Percentiles rank a stretch among this genome's conserved stretches.
These are phyloP conservation scores for Sebastes jordani DNA, from an alignment of 2,797 vertebrate species.

Conservation along the genomic window DNA sequence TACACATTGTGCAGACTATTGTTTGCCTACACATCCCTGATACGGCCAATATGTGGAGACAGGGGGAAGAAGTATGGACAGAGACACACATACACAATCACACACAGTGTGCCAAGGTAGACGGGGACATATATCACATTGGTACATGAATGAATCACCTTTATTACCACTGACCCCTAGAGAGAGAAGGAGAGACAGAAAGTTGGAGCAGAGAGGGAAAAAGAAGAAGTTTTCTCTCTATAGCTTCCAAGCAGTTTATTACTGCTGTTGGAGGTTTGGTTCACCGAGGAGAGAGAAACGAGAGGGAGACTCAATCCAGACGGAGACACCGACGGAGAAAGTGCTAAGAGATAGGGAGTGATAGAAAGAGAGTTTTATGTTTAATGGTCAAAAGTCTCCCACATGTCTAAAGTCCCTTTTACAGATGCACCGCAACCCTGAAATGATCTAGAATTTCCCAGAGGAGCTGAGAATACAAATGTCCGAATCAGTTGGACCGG, in stretches of 20 bases:
- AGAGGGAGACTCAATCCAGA: neutral
- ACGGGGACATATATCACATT: conserved; percentile 54
- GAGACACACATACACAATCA: conserved; percentile 9
- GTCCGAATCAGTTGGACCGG: neutral
- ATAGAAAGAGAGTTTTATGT: neutral
- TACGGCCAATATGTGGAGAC: conserved; percentile 11
- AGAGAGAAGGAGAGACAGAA: neutral
- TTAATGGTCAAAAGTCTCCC: neutral
- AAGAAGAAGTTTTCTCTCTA: neutral
- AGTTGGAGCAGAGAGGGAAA: neutral
- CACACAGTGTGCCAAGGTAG: conserved; percentile 6
- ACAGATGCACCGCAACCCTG: neutral
- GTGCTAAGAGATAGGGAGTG: neutral
- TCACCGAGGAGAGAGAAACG: neutral
- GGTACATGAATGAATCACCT: conserved; percentile 61
- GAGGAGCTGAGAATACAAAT: neutral
- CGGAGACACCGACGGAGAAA: neutral
- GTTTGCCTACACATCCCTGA: conserved; percentile 20
- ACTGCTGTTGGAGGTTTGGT: conserved; percentile 20
- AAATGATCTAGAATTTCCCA: neutral
- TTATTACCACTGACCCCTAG: conserved; percentile 57
- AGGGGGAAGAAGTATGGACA: neutral
- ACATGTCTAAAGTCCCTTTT: neutral
- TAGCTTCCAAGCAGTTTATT: conserved; percentile 35
- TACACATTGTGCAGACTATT: neutral